Base-by-base conservation (phyloP, 2,888 invertebrate species). In the Cordylochernes scorpioides region DNA sequence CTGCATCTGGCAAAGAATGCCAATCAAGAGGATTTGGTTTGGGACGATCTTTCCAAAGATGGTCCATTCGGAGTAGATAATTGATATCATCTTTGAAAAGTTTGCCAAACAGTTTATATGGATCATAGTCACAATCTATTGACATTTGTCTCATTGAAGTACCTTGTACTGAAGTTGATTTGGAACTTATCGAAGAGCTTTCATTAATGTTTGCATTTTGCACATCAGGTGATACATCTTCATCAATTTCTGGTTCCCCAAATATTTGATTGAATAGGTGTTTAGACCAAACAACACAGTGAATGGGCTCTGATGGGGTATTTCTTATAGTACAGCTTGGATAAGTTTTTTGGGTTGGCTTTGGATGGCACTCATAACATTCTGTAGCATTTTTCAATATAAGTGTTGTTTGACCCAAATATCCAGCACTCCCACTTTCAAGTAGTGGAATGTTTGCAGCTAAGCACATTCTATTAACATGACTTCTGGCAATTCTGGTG, bases 261-360 rank as follows among this genome's bases (percentile, higher is more conserved):
- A 91, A 99, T 10, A 99, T 59, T 56, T 97, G 94, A 56, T 91
- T 91, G 57, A 94, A 99, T 7, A 97, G 64, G 61, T 91, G 88
- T 54, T 99, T 99, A 0, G 88, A 78, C 97, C 97, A 99, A 13
- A 97, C 91, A 42, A 97, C 86, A 52, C 97, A 99, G 55, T 99
- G 97, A 43, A 97, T 88, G 0, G 84, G 84, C 52, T 97, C 94
- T 0, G 88, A 91, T 1, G 97, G 97, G 1, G 97, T 99, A 51
- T 99, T 99, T 24, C 97, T 64, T 42, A 99, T 99, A 2, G 97
- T 99, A 52, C 97, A 99, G 0, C 91, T 88, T 0, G 97, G 94
- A 56, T 69, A 99, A 5, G 77, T 71, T 51, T 84, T 88, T 48
- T 82, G 80, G 12, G 71, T 63, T 5, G 77, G 68, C 53, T 84